Conservation (phyloP, 2,797 vertebrate species). For the Acanthurus tractus region DNA sequence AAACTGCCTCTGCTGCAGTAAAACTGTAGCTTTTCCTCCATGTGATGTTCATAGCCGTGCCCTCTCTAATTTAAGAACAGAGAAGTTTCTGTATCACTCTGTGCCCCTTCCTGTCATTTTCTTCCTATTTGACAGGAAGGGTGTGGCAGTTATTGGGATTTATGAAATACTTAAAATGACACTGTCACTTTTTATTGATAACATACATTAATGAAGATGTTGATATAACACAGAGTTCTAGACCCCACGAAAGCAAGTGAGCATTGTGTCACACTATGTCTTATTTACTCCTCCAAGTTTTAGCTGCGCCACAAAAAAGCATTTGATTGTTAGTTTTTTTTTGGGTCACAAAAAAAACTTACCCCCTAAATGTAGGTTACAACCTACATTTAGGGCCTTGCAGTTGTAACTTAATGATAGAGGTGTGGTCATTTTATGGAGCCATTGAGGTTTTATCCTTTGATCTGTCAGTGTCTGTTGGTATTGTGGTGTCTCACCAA, state of each 20-base stretch:
- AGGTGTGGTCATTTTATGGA: conserved; percentile 4
- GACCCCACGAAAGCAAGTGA: too few relatives aligned
- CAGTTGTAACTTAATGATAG: conserved; percentile 13
- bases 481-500: conserved; percentile 28
- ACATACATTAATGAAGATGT: too few relatives aligned
- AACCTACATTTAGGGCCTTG: not conserved
- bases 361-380: too few relatives aligned
- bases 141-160: not conserved
- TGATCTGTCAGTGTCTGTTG: not conserved
- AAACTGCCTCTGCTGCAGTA: not conserved
- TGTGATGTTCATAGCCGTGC: conserved; percentile 8
- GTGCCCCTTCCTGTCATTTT: conserved; percentile 51
- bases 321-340: not conserved
- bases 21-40: not conserved
- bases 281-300: not conserved
- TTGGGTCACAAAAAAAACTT: too few relatives aligned
- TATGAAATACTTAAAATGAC: not conserved
- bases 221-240: too few relatives aligned
- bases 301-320: not conserved
- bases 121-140: not conserved
- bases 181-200: not conserved
- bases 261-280: too few relatives aligned
- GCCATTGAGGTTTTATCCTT: not conserved
- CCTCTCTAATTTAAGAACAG: conserved; percentile 43
- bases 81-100: conserved; percentile 30